These are phyloP conservation scores for Cylloceria caligata DNA, from an alignment of 2,888 invertebrate genomes.

Conservation along the genomic window DNA sequence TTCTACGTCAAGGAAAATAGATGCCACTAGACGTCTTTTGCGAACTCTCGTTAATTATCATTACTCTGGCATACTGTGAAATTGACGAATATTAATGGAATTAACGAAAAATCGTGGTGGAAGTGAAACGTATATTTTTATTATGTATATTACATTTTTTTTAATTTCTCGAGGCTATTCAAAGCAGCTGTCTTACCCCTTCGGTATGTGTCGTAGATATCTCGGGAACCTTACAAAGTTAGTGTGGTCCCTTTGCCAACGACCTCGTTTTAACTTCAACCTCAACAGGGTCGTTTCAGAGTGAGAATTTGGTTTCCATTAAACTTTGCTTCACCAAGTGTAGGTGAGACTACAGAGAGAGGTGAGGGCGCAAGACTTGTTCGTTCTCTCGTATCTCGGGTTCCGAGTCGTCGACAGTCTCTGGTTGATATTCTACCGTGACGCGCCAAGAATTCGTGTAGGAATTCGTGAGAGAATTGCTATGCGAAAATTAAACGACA, in stretches of 20 bases:
- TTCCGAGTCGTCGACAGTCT: conserved; percentile 23
- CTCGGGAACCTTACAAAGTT: conserved; percentile 19
- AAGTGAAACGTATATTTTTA: conserved; percentile 23
- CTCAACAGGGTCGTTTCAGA: conserved; percentile 34
- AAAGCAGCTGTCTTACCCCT: neutral
- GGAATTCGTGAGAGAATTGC: conserved; percentile 8
- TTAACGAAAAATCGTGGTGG: too few species aligned
- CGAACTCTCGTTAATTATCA: conserved; percentile 34
- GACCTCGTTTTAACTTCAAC: conserved; percentile 42
- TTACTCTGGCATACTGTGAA: conserved; percentile 5
- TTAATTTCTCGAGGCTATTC: neutral
- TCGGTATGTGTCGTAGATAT: conserved; percentile 25
- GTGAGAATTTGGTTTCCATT: conserved; percentile 51
- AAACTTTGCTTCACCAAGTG: conserved; percentile 44
- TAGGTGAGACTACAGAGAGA: neutral
- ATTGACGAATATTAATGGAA: neutral
- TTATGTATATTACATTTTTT: conserved; percentile 5
- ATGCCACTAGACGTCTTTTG: neutral
- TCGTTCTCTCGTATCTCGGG: conserved; percentile 32
- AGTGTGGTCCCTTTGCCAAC: conserved; percentile 5
- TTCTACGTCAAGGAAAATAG: neutral
- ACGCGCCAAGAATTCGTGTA: conserved; percentile 2
- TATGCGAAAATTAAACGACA: conserved; percentile 3
- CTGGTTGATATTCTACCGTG: conserved; percentile 7
- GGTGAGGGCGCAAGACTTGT: neutral